Evolutionary conservation across 2,888 invertebrate species (phyloP).

Genomic region (Xestia c-nigrum): DNA sequence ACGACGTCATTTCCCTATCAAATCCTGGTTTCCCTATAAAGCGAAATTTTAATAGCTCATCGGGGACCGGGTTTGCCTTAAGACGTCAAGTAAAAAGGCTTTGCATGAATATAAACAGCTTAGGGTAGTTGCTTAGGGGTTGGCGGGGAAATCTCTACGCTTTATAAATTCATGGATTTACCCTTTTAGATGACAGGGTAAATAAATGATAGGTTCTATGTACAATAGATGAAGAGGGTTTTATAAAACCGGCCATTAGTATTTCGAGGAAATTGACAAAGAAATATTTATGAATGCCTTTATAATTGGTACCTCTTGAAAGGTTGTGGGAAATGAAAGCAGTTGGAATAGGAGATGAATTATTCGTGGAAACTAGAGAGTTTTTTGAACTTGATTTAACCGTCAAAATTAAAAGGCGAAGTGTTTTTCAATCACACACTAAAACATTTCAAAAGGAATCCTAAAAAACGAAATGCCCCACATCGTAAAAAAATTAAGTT

Average conservation of each 20-base stretch:
- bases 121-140: slow-evolving; percentile 45
- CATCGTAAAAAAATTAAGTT: neutral
- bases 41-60: slow-evolving; percentile 40
- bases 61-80: slow-evolving; percentile 9
- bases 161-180: slow-evolving; percentile 58
- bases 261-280: slow-evolving; percentile 17
- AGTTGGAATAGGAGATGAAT: neutral
- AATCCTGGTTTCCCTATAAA: slow-evolving; percentile 35
- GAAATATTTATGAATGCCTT: slow-evolving; percentile 25
- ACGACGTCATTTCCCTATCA: slow-evolving; percentile 1
- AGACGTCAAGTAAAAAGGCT: slow-evolving; percentile 51
- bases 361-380: slow-evolving; percentile 13
- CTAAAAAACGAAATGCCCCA: neutral
- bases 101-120: slow-evolving; percentile 66
- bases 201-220: slow-evolving; percentile 31
- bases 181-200: slow-evolving; percentile 46
- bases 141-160: slow-evolving; percentile 42
- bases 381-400: neutral
- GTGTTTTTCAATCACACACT: neutral
- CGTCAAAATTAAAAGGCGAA: neutral
- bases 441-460: neutral
- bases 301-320: slow-evolving; percentile 5
- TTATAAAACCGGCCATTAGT: slow-evolving; percentile 32
- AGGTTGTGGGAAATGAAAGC: neutral
- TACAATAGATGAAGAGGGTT: slow-evolving; percentile 14